These are phyloP conservation scores for Lycia hirtaria DNA, from an alignment of 2,888 invertebrate genomes.

Conservation along the genomic window DNA sequence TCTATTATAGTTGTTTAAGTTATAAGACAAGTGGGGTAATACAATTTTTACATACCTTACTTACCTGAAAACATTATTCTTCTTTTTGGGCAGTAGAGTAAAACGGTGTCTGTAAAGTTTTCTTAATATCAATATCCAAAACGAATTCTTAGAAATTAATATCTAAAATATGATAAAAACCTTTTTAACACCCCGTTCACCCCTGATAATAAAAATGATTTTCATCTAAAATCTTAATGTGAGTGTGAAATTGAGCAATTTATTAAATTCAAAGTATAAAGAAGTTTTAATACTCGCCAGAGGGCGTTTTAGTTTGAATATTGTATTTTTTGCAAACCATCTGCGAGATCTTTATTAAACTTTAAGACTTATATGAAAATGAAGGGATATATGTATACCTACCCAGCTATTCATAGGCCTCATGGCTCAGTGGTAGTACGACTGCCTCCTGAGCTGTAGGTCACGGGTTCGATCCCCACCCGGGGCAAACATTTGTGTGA, in stretches of 20 bases:
- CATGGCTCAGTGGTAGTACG: too few species aligned
- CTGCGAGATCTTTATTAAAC: neutral
- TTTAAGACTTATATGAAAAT: neutral
- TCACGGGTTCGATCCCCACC: too few species aligned
- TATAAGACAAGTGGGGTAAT: too few species aligned
- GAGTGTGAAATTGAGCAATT: slow-evolving; percentile 14
- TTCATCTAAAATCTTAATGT: slow-evolving; percentile 13
- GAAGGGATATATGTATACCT: too few species aligned
- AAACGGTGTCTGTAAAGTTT: neutral
- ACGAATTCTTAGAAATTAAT: slow-evolving; percentile 1
- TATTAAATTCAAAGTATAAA: slow-evolving; percentile 8
- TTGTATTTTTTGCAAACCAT: slow-evolving; percentile 1
- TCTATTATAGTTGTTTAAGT: too few species aligned
- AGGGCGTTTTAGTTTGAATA: slow-evolving; percentile 1
- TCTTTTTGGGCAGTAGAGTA: neutral
- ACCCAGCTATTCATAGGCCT: too few species aligned
- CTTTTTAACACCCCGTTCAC: slow-evolving; percentile 8
- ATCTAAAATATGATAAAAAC: slow-evolving; percentile 9
- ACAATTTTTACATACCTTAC: too few species aligned
- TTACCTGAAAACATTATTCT: neutral
- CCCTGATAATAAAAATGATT: slow-evolving; percentile 6
- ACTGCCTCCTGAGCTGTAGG: too few species aligned
- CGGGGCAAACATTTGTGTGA: too few species aligned
- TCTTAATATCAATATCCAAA: neutral
- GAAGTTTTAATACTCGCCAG: slow-evolving; percentile 2